Evolutionary conservation across 2,888 invertebrate genomes (phyloP), one percentile per base, ranked within the genome.

Genomic region (Leucophenga montana): DNA sequence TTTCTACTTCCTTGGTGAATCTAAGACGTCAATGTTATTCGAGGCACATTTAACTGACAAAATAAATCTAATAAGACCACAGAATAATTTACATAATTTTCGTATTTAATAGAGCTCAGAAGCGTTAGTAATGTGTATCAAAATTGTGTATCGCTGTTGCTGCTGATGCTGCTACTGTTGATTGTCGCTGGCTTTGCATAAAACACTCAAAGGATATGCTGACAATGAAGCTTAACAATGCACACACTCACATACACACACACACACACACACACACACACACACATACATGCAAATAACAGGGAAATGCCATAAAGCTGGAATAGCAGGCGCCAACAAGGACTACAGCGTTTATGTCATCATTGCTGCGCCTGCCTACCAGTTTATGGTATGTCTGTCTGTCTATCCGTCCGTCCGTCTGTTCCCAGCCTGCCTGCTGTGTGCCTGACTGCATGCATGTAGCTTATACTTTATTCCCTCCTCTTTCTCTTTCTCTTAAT

Each of bases 171-270:
- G 66, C 62, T 31, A 20, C 16, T 46, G 66, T 53, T 20, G 54
- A 20, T 20, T 50, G 50, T 50, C 59, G 59, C 33, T 18, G 11
- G 56, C 22, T 14, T 11, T 11, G 33, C 81, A 82, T 81, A 83
- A 81, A 83, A 82, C 81, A 80, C 81, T 81, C 81, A 81, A 81
- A 82, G 83, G 83, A 83, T 83, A 81, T 80, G 81, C 81, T 81
- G 81, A 83, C 81, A 81, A 81, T 83, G 81, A 82, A 77, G 79
- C 83, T 81, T 80, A 78, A 76, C 27, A 27, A 27, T 79, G 77
- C 73, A 53, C 75, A 71, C 71, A 73, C 57, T 71, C 67, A 66
- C 48, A 67, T 56, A 69, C 71, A 61, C 39, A 69, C 56, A 68
- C 56, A 48, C 56, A 20, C 44, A 18, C 11, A 57, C 20, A 46